These are phyloP conservation scores for Poecilus cupreus DNA, from an alignment of 2,888 invertebrate species.

Conservation along the genomic window DNA sequence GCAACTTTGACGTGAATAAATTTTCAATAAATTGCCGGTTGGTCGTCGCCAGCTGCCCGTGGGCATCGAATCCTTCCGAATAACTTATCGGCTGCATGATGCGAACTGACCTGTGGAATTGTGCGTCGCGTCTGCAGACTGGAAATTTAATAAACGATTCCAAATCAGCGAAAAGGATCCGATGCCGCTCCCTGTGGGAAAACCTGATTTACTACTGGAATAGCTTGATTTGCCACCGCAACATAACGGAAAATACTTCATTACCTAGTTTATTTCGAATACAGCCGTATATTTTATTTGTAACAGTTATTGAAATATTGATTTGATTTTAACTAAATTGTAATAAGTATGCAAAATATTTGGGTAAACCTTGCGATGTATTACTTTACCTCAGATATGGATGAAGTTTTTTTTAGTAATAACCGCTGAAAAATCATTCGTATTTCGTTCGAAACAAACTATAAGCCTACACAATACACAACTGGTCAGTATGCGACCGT, in stretches of 20 bases:
- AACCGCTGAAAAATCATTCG: no score
- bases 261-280: conserved; percentile 1
- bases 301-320: no score
- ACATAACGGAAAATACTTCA: not conserved
- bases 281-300: no score
- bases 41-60: not conserved
- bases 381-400: no score
- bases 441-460: no score
- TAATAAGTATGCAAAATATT: no score
- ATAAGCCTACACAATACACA: no score
- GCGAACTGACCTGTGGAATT: conserved; percentile 39
- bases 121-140: conserved; percentile 4
- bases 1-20: conserved; percentile 24
- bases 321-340: no score
- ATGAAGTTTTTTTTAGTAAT: no score
- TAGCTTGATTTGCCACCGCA: conserved; percentile 5
- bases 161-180: conserved; percentile 25
- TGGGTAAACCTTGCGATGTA: no score
- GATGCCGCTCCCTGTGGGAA: not conserved
- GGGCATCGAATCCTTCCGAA: not conserved
- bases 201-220: not conserved
- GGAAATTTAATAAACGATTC: conserved; percentile 38
- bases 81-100: conserved; percentile 37
- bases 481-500: no score
- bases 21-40: conserved; percentile 17